Evolutionary conservation across 2,113 vertebrate genomes (phyloP), one percentile per base, ranked within the genome.

Genomic region (Propithecus coquereli): DNA sequence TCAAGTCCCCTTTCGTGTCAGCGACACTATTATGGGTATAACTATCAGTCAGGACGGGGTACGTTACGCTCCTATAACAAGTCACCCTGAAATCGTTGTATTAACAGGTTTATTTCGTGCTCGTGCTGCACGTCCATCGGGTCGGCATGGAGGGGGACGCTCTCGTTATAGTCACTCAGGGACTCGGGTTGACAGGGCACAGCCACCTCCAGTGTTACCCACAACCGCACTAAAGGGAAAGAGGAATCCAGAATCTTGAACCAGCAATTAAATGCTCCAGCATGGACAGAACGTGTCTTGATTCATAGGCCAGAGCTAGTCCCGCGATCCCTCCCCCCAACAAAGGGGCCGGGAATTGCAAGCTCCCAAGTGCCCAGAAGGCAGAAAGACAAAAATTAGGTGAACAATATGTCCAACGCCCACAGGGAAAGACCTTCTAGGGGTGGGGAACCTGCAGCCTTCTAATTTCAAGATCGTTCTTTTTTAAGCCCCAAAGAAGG

Each of bases 1-100:
- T 11, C 70, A n/a, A 7, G 37, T 22, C 22, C 20, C 37, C 32
- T 40, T 27, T 6, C 27, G 20, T 25, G 50, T 45, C 65, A 12
- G 8, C 20, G 32, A 10, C 3, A 0, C 3, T 2, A 2, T 50
- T 50, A 18, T 14, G 27, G 17, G 23, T 32, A 30, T 4, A 40
- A 17, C 8, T 9, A 23, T 71, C 32, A 37, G 83, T 71, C 34
- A 43, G 59, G 45, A 20, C 9, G n/a, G 57, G 71, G 3, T 12
- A 4, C 0, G 11, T 16, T 7, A 30, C 12, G 83, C 88, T 65
- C 59, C 71, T 57, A 0, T 71, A n/a, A 76, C 20, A 57, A 84
- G 25, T 14, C 61, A n/a, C 2, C 34, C 59, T 76, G 61, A 45
- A 32, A 52, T 63, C 79, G 0, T 70, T 34, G 7, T 8, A 18